Evolutionary conservation across 2,113 vertebrate genomes (phyloP).

Genomic region (Plestiodon gilberti): DNA sequence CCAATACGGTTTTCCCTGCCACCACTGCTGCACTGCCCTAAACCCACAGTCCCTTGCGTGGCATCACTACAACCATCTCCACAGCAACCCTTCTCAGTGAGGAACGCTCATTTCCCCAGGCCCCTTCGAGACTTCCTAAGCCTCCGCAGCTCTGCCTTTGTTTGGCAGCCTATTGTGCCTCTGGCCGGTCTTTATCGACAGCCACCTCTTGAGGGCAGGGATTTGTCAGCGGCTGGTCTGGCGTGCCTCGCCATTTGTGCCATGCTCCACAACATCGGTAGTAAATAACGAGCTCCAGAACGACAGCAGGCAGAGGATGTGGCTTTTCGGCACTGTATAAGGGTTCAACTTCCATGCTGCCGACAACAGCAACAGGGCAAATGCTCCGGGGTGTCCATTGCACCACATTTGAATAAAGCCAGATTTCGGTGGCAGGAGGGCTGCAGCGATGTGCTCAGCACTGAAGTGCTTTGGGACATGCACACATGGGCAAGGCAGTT

Average conservation of each 20-base stretch:
- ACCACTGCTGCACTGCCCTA: too few species aligned
- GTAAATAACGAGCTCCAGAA: not conserved
- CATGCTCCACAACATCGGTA: not conserved
- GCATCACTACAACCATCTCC: slow-evolving; percentile 30
- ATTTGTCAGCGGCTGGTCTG: not conserved
- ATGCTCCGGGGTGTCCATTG: too few species aligned
- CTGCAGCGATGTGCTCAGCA: too few species aligned
- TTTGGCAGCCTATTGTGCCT: not conserved
- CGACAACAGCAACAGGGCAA: too few species aligned
- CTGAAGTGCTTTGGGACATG: too few species aligned
- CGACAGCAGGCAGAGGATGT: not conserved
- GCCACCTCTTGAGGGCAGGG: rapidly evolving
- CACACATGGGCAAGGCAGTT: too few species aligned
- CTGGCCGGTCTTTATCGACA: slow-evolving; percentile 6
- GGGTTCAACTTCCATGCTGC: too few species aligned
- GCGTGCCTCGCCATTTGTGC: not conserved
- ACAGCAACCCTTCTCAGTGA: slow-evolving; percentile 41
- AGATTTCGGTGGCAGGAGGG: too few species aligned
- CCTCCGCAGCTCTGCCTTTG: not conserved
- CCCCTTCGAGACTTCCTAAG: not conserved
- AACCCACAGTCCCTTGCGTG: slow-evolving; percentile 3
- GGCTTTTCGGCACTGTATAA: too few species aligned
- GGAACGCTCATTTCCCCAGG: not conserved
- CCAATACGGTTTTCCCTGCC: too few species aligned
- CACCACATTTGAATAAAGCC: too few species aligned